Percentiles rank a stretch among this genome's conserved stretches.
Evolutionary conservation across 2,888 invertebrate genomes (phyloP).

Genomic region (Sinopyrophorus schimmeli): DNA sequence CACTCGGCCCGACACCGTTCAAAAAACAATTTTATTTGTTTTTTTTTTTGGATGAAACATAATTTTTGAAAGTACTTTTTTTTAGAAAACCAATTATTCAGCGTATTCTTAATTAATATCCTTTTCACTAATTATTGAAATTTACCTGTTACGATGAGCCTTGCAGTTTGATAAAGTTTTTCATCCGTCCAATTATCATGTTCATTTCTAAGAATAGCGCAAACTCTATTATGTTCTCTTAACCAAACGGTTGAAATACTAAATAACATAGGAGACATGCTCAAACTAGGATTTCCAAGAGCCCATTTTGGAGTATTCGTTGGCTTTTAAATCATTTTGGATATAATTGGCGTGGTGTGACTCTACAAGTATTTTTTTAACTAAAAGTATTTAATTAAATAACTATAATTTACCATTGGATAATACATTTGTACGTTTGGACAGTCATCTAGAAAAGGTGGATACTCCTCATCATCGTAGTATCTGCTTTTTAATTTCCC

Average conservation of each 20-base stretch:
- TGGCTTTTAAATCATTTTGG: not conserved
- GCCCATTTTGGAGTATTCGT: slow-evolving; percentile 14
- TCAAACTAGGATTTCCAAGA: slow-evolving; percentile 11
- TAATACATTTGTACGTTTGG: slow-evolving; percentile 8
- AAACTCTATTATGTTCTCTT: slow-evolving; percentile 23
- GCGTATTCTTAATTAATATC: too few relatives aligned
- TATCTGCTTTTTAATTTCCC: slow-evolving; percentile 18
- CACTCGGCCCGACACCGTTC: too few relatives aligned
- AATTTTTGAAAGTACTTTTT: too few relatives aligned
- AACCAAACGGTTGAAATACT: slow-evolving; percentile 18
- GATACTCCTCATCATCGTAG: slow-evolving; percentile 19
- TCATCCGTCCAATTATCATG: slow-evolving; percentile 17
- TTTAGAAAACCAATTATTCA: too few relatives aligned
- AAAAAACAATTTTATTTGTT: too few relatives aligned
- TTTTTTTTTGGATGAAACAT: too few relatives aligned
- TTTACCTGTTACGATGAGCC: slow-evolving; percentile 21
- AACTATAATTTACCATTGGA: slow-evolving; percentile 5
- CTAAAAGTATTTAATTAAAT: not conserved
- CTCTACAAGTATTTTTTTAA: not conserved
- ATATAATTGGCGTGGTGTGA: not conserved
- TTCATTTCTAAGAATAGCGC: slow-evolving; percentile 15
- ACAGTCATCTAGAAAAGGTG: slow-evolving; percentile 24
- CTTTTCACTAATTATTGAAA: not conserved
- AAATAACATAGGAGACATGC: slow-evolving; percentile 20
- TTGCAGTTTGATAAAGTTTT: slow-evolving; percentile 21